Base-by-base conservation (phyloP, 2,888 invertebrate genomes). In the Xylota sylvarum region DNA sequence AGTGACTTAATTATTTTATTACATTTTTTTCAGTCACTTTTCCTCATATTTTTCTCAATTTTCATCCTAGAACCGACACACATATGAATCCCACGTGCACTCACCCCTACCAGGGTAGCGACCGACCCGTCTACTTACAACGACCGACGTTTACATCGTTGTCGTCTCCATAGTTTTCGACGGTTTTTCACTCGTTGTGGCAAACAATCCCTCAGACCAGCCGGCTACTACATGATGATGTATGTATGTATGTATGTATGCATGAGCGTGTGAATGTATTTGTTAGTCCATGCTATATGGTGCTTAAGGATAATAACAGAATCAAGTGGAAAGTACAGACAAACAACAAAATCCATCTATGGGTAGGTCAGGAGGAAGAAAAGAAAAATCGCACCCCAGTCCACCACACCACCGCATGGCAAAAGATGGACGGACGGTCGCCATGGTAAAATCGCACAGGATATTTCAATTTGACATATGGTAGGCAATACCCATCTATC, bases 1-100 rank as follows among this genome's bases (percentile, higher is more conserved):
- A 60, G 65, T 81, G 52, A 72, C 85, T 77, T 81, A 81, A 85
- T 85, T 81, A 85, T 85, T 77, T 77, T 65, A 60, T 78, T 83
- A 60, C 9, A 56, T 55, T 52, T 58, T 67, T 19, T 65, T 48
- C 5, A 19, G 58, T 17, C 46, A 60, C 23, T 70, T 64, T 67
- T 84, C n/a, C 43, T 56, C 50, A 69, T 56, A 17, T 76, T 58
- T 67, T 58, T 58, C 60, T 78, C 69, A 48, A 58, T 58, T 64
- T 65, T 50, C 32, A 76, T 80, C 80, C 62, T 85, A 55, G 64
- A 55, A 58, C 19, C 43, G 60, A 58, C 37, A 76, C 48, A 58
- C 60, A 79, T 37, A 43, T 64, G 50, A 19, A 35, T 19, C 40
- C 73, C 79, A 76, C 80, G 76, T 80, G 76, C 46, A 69, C 67